phyloP scores from a whole-genome alignment of 2,888 invertebrate species.

The Epistrophella euchroma region DNA sequence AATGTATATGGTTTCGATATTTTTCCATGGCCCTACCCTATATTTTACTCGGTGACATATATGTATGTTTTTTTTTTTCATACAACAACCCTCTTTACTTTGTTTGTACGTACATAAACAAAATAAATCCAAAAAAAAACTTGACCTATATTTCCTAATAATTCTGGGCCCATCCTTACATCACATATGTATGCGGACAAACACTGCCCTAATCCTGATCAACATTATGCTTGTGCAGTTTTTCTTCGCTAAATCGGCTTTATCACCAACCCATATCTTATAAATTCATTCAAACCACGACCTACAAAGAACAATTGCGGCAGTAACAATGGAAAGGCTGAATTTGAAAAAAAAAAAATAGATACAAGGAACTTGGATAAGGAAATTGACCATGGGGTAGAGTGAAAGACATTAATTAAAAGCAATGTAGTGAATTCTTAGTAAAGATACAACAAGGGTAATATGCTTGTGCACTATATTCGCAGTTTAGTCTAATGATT shows the following conservation, averaged over 20 bases:
- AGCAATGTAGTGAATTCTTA: constrained; percentile 44
- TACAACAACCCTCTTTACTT: background rate
- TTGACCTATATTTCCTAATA: constrained; percentile 62
- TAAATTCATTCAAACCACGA: constrained; percentile 38
- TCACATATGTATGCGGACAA: constrained; percentile 7
- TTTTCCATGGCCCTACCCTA: constrained; percentile 13
- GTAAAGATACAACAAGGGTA: constrained; percentile 50
- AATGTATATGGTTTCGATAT: background rate
- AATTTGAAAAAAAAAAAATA: constrained; percentile 43
- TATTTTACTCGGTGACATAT: constrained; percentile 9
- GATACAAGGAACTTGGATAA: constrained; percentile 7
- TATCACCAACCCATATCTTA: constrained; percentile 53
- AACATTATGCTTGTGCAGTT: constrained; percentile 35
- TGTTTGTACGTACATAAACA: background rate
- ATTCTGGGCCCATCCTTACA: constrained; percentile 41
- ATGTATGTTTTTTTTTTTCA: background rate
- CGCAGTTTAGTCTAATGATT: background rate
- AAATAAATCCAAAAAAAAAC: background rate
- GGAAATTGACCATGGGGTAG: constrained; percentile 52
- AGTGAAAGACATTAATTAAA: constrained; percentile 73
- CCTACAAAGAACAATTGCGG: background rate
- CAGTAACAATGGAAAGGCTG: background rate
- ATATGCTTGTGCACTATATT: constrained; percentile 48
- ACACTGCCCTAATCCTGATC: constrained; percentile 32
- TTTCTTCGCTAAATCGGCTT: constrained; percentile 55